These are phyloP conservation scores for Watsonalla binaria DNA, from an alignment of 2,888 invertebrate genomes.

Conservation along the genomic window DNA sequence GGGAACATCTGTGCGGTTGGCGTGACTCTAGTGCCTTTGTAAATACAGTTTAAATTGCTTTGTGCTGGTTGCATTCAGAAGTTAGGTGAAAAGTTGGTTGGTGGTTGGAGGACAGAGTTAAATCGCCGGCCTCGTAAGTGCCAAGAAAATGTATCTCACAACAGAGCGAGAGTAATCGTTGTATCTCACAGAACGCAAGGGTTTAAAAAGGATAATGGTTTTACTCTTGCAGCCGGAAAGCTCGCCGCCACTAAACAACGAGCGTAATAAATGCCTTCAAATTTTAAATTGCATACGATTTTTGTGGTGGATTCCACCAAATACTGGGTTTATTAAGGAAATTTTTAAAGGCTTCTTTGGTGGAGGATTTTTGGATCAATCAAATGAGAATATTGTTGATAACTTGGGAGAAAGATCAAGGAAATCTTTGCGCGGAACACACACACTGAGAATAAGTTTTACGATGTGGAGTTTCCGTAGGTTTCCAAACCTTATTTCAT, in stretches of 20 bases:
- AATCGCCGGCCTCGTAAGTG: constrained; percentile 69
- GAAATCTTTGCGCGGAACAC: too few relatives aligned
- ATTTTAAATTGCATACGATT: neutral
- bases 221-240: constrained; percentile 10
- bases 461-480: too few relatives aligned
- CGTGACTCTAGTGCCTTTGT: constrained; percentile 27
- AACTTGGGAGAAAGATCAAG: too few relatives aligned
- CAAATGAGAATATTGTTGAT: too few relatives aligned
- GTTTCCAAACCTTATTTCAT: too few relatives aligned
- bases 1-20: constrained; percentile 15
- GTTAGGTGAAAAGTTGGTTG: constrained; percentile 33
- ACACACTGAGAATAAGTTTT: too few relatives aligned
- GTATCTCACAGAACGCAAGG: constrained; percentile 43
- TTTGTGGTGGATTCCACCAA: neutral
- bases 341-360: too few relatives aligned
- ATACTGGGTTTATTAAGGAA: too few relatives aligned
- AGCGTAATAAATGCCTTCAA: neutral
- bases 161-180: constrained; percentile 71
- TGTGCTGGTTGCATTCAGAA: constrained; percentile 22
- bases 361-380: too few relatives aligned
- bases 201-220: constrained; percentile 50
- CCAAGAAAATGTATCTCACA: constrained; percentile 70
- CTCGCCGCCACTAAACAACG: neutral
- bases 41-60: constrained; percentile 51
- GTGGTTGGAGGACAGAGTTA: constrained; percentile 55